Percentiles rank a stretch among this genome's conserved stretches.
Evolutionary conservation across 2,888 invertebrate genomes (phyloP).

Genomic region (Zaprionus obscuricornis): DNA sequence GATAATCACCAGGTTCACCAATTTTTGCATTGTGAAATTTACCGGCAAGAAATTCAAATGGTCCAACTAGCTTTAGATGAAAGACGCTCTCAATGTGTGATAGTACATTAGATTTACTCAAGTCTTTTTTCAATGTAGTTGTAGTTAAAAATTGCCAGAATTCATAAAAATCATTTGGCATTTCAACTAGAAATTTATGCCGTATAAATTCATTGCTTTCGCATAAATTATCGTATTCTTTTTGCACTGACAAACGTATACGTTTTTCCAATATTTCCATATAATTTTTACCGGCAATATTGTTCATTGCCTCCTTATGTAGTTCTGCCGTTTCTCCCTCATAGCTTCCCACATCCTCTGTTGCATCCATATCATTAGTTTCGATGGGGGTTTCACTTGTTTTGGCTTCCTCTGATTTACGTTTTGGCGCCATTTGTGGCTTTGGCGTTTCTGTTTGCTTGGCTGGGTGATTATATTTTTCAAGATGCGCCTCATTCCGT

Average conservation of each 20-base stretch:
- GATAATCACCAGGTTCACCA: slow-evolving; percentile 86
- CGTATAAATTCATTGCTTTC: slow-evolving; percentile 86
- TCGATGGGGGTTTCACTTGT: slow-evolving; percentile 20
- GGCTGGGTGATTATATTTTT: slow-evolving; percentile 90
- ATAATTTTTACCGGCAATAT: slow-evolving; percentile 77
- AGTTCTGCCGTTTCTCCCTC: slow-evolving; percentile 61
- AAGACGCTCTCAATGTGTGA: slow-evolving; percentile 87
- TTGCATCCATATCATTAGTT: slow-evolving; percentile 15
- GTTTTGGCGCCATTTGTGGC: slow-evolving; percentile 67
- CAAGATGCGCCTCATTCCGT: slow-evolving; percentile 89
- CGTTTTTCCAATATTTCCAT: slow-evolving; percentile 76
- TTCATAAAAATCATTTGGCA: slow-evolving; percentile 95
- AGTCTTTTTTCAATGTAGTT: slow-evolving; percentile 84
- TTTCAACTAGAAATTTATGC: slow-evolving; percentile 90
- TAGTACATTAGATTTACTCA: slow-evolving; percentile 83
- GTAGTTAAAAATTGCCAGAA: slow-evolving; percentile 92
- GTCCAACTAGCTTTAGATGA: slow-evolving; percentile 91
- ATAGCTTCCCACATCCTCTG: slow-evolving; percentile 35
- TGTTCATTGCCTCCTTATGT: slow-evolving; percentile 69
- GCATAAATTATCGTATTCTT: slow-evolving; percentile 83
- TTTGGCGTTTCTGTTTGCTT: slow-evolving; percentile 63
- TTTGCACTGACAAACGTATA: slow-evolving; percentile 77
- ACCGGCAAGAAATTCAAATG: slow-evolving; percentile 91
- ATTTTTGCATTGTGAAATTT: slow-evolving; percentile 85
- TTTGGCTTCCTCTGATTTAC: slow-evolving; percentile 30